These are phyloP conservation scores for Amphipyra tragopoginis DNA, from an alignment of 2,888 invertebrate species.

Conservation along the genomic window DNA sequence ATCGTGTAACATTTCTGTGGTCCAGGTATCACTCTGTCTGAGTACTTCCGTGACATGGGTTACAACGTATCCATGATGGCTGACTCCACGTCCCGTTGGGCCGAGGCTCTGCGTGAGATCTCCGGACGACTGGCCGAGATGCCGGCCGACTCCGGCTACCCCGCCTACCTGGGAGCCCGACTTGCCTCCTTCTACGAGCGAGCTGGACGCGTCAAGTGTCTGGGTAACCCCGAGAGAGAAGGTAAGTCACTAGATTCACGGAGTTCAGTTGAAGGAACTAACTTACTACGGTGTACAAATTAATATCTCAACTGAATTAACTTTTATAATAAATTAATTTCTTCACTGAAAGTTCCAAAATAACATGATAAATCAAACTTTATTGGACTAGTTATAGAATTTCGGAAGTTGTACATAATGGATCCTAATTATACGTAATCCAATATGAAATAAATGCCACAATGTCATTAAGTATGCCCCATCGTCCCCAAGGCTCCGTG, in stretches of 20 bases:
- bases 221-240: constrained; percentile 99
- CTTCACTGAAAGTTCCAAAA: no score
- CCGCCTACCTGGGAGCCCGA: constrained; percentile 99
- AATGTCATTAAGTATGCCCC: constrained; percentile 5
- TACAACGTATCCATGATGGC: constrained; percentile 99
- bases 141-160: constrained; percentile 99
- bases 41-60: constrained; percentile 99
- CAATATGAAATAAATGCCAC: no score
- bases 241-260: constrained; percentile 79
- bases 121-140: constrained; percentile 99
- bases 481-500: constrained; percentile 93
- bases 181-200: constrained; percentile 99
- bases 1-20: no score
- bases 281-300: no score
- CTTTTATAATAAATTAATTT: no score
- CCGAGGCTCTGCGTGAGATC: constrained; percentile 99
- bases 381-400: no score
- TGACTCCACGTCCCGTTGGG: constrained; percentile 99
- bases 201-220: constrained; percentile 98
- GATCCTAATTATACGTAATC: no score
- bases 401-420: no score
- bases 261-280: no score
- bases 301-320: no score
- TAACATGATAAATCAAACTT: no score
- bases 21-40: constrained; percentile 99